A percentile compares a stretch with the other conserved stretches of the same genome.
Evolutionary conservation across 2,797 vertebrate species (phyloP).

Genomic region (Mus minutoides): DNA sequence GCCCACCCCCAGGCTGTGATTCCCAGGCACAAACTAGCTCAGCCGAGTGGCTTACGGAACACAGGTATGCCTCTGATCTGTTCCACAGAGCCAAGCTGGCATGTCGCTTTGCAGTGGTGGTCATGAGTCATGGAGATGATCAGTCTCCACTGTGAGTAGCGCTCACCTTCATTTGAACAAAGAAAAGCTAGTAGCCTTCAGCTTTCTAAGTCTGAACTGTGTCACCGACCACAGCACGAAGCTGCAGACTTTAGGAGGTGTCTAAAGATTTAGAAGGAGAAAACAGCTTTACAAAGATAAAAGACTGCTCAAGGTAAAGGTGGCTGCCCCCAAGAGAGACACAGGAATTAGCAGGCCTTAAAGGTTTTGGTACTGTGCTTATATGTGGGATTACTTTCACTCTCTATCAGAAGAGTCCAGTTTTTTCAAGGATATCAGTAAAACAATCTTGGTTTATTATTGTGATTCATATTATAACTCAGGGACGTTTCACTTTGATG

Average conservation of each 20-base stretch:
- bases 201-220: background rate
- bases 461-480: background rate
- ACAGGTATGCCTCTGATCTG: background rate
- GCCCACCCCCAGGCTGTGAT: background rate
- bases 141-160: background rate
- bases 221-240: background rate
- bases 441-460: background rate
- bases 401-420: conserved; percentile 23
- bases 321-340: background rate
- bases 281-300: conserved; percentile 43
- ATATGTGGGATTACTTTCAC: background rate
- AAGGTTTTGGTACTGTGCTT: background rate
- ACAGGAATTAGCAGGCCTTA: background rate
- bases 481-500: background rate
- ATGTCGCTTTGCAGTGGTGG: background rate
- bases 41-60: background rate
- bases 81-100: background rate
- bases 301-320: background rate
- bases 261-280: conserved; percentile 40
- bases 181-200: background rate
- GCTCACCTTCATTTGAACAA: background rate
- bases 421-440: conserved; percentile 24
- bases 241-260: background rate
- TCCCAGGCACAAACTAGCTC: background rate
- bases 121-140: background rate